A percentile compares a stretch with the other conserved stretches of the same genome.
These are phyloP conservation scores for Etheostoma perlongum DNA, from an alignment of 2,797 vertebrate genomes.

Conservation along the genomic window DNA sequence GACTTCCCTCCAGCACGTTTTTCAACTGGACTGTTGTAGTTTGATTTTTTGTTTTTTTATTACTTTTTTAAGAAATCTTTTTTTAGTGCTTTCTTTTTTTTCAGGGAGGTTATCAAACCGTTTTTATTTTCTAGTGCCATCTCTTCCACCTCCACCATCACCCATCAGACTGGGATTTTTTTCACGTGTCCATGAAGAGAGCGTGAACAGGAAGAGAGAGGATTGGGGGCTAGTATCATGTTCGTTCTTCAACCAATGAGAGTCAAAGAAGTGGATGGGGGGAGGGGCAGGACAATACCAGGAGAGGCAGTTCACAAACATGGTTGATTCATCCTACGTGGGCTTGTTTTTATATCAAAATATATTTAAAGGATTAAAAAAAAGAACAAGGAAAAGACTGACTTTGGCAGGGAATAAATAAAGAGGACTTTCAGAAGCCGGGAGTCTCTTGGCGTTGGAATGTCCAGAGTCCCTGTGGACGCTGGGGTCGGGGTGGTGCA, in stretches of 20 bases:
- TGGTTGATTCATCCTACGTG: slow-evolving; percentile 78
- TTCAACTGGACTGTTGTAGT: slow-evolving; percentile 68
- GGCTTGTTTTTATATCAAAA: slow-evolving; percentile 88
- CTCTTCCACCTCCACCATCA: slow-evolving; percentile 51
- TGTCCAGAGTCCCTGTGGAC: slow-evolving; percentile 68
- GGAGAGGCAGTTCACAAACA: slow-evolving; percentile 73
- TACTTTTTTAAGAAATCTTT: slow-evolving; percentile 65
- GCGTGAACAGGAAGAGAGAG: slow-evolving; percentile 49
- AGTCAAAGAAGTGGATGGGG: slow-evolving; percentile 25
- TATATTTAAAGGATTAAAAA: slow-evolving; percentile 86
- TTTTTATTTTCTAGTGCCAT: slow-evolving; percentile 60
- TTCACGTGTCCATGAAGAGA: slow-evolving; percentile 47
- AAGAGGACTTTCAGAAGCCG: slow-evolving; percentile 56
- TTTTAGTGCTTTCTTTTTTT: slow-evolving; percentile 69
- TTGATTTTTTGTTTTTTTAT: slow-evolving; percentile 45
- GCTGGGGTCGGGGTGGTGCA: slow-evolving; percentile 77
- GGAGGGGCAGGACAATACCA: slow-evolving; percentile 30
- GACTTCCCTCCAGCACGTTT: slow-evolving; percentile 72
- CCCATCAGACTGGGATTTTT: slow-evolving; percentile 26
- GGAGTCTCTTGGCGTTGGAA: slow-evolving; percentile 51
- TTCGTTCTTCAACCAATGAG: slow-evolving; percentile 45
- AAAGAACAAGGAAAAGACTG: slow-evolving; percentile 65
- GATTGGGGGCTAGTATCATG: slow-evolving; percentile 45
- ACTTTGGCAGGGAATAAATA: slow-evolving; percentile 47
- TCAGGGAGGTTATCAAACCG: slow-evolving; percentile 72